Percentiles rank a stretch among this genome's conserved stretches.
Conservation (phyloP, 2,113 vertebrate genomes). For the Ranitomeya variabilis region DNA sequence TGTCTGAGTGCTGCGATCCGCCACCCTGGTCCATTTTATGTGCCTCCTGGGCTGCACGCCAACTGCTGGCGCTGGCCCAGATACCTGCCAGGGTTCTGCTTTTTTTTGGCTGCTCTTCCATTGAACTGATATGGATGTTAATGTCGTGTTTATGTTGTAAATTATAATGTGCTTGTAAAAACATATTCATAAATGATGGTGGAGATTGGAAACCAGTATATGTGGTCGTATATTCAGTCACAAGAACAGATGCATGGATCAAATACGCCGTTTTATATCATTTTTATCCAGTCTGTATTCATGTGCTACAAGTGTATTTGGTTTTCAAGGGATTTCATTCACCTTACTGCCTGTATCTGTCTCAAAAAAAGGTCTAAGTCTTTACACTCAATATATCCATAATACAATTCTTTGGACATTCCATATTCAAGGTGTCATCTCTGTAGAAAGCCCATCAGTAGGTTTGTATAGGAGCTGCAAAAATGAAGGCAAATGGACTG, state of each 20-base stretch:
- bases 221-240: neutral
- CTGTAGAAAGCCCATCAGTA: too few relatives aligned
- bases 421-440: neutral
- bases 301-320: neutral
- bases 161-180: slow-evolving; percentile 12
- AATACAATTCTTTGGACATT: neutral
- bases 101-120: slow-evolving; percentile 2
- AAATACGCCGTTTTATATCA: neutral
- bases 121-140: neutral
- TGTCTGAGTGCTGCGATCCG: neutral
- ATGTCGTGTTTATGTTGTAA: slow-evolving; percentile 27
- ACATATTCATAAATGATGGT: slow-evolving; percentile 11
- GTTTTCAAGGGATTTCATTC: neutral
- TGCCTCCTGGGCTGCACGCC: slow-evolving; percentile 33
- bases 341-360: neutral
- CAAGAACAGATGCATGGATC: neutral
- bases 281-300: neutral
- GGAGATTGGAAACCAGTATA: neutral
- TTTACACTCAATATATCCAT: neutral
- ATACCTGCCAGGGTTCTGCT: neutral
- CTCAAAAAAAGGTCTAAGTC: too few relatives aligned
- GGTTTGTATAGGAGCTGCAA: too few relatives aligned
- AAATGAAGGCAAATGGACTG: too few relatives aligned
- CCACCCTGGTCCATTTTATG: slow-evolving; percentile 26
- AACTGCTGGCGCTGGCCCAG: neutral